These are phyloP conservation scores for Eilema caniola DNA, from an alignment of 2,888 invertebrate genomes.

Conservation along the genomic window DNA sequence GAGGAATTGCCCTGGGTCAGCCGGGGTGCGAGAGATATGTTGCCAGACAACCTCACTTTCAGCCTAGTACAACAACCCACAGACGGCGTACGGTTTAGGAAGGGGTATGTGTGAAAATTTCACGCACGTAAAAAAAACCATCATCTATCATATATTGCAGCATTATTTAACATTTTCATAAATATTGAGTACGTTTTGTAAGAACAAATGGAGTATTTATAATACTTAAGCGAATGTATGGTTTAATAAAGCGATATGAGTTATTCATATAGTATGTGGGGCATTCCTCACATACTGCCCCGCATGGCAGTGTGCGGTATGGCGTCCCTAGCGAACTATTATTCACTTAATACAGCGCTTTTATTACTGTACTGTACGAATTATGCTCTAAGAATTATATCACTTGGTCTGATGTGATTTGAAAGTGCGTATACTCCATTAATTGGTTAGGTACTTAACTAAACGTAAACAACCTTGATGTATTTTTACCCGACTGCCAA, in stretches of 20 bases:
- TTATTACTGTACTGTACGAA: constrained; percentile 24
- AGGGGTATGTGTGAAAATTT: too few species aligned
- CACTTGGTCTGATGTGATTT: constrained; percentile 7
- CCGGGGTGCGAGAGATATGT: too few species aligned
- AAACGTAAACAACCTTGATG: too few species aligned
- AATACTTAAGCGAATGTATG: constrained; percentile 38
- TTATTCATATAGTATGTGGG: constrained; percentile 54
- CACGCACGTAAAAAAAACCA: too few species aligned
- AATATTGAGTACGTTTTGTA: not conserved
- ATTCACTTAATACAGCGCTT: constrained; percentile 47
- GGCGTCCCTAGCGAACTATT: constrained; percentile 43
- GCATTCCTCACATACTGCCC: constrained; percentile 50
- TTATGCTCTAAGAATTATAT: constrained; percentile 7
- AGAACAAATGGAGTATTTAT: constrained; percentile 39
- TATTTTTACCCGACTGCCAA: too few species aligned
- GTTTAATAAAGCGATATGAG: constrained; percentile 57
- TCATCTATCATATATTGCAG: not conserved
- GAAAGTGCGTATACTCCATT: constrained; percentile 6
- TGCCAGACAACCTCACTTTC: too few species aligned
- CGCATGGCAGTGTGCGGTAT: constrained; percentile 37
- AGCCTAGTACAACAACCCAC: too few species aligned
- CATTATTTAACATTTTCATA: constrained; percentile 12
- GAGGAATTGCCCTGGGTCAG: too few species aligned
- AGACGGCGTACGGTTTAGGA: too few species aligned
- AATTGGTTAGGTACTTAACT: too few species aligned